These are phyloP conservation scores for Rhyacophila brunnea DNA, from an alignment of 1,140 invertebrate genomes.

Conservation along the genomic window DNA sequence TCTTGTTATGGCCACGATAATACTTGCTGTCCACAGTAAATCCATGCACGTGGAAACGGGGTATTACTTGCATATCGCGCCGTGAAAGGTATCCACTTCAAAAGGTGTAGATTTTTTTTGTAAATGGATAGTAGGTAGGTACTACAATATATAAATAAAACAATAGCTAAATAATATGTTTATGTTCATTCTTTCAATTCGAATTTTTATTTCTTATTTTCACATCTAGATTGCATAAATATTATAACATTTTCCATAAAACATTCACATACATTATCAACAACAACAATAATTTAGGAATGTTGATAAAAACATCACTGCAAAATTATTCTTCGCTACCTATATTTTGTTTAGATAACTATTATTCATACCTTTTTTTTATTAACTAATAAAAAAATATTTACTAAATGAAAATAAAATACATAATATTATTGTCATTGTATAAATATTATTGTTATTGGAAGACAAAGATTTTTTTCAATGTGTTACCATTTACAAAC, in stretches of 20 bases:
- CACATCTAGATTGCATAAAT: slow-evolving; percentile 35
- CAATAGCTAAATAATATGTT: background rate
- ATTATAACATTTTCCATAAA: slow-evolving; percentile 32
- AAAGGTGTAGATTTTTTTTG: too few species aligned
- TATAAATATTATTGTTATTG: background rate
- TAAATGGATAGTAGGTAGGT: too few species aligned
- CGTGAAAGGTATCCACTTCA: too few species aligned
- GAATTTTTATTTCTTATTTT: slow-evolving; percentile 11
- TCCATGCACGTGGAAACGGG: too few species aligned
- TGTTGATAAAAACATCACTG: background rate
- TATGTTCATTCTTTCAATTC: background rate
- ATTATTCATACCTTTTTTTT: background rate
- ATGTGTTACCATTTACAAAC: background rate
- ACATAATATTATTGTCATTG: too few species aligned
- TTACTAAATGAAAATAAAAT: too few species aligned
- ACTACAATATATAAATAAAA: slow-evolving; percentile 2
- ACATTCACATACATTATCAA: slow-evolving; percentile 34
- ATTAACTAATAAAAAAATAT: background rate
- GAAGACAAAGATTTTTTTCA: background rate
- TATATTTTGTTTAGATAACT: background rate
- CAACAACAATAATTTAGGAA: slow-evolving; percentile 30
- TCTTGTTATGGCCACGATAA: too few species aligned
- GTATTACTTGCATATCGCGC: too few species aligned
- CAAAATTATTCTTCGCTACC: background rate
- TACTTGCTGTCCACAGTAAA: too few species aligned